Conservation (phyloP, 2,797 vertebrate genomes). For the Eleutherodactylus coqui region DNA sequence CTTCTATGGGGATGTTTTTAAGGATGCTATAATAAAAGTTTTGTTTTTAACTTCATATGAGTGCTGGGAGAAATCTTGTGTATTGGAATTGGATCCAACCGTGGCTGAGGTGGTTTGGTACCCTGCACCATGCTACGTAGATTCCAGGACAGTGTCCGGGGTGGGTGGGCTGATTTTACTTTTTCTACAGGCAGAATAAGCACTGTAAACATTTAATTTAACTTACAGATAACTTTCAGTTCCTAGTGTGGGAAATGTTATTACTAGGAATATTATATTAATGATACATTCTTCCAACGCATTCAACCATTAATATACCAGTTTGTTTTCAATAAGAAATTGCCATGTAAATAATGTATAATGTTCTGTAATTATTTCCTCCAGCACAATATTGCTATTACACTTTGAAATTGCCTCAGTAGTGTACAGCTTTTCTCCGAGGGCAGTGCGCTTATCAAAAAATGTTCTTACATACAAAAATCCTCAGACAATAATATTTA, state of each 20-base stretch:
- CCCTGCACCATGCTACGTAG: too few relatives aligned
- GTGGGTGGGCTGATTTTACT: too few relatives aligned
- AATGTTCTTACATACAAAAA: not conserved
- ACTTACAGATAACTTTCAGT: not conserved
- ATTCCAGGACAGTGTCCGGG: too few relatives aligned
- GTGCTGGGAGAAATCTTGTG: too few relatives aligned
- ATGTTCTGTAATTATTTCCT: not conserved
- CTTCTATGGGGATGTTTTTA: too few relatives aligned
- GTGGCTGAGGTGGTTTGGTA: too few relatives aligned
- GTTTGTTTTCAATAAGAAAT: not conserved
- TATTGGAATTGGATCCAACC: too few relatives aligned
- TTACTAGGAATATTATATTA: not conserved
- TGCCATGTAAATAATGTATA: not conserved
- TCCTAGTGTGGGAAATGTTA: not conserved
- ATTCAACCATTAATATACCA: not conserved
- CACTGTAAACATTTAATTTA: not conserved
- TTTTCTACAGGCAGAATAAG: too few relatives aligned
- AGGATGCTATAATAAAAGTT: too few relatives aligned
- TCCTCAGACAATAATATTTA: not conserved
- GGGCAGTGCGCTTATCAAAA: not conserved
- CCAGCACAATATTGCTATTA: not conserved
- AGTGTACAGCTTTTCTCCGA: not conserved
- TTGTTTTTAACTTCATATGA: too few relatives aligned
- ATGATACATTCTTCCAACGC: not conserved
- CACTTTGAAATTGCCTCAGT: not conserved